These are phyloP conservation scores for Atethmia centrago DNA, from an alignment of 2,888 invertebrate genomes.

Conservation along the genomic window DNA sequence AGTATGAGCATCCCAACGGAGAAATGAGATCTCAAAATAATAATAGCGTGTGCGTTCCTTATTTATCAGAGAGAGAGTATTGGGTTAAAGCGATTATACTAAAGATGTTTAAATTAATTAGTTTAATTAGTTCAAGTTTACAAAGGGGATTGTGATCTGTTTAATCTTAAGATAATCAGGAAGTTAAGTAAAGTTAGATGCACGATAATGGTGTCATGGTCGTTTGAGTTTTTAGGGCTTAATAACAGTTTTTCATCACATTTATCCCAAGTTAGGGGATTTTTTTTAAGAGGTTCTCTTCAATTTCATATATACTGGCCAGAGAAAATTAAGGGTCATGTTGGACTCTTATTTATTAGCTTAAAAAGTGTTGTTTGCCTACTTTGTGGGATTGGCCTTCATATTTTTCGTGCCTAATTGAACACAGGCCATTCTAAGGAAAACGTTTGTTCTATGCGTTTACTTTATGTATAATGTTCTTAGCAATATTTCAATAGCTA, in stretches of 20 bases:
- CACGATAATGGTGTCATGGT: slow-evolving; percentile 1
- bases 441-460: neutral
- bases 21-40: neutral
- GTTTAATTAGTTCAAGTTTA: slow-evolving; percentile 38
- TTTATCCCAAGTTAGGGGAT: neutral
- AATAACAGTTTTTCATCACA: neutral
- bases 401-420: neutral
- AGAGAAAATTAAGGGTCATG: neutral
- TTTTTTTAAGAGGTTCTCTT: neutral
- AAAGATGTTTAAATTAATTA: slow-evolving; percentile 25
- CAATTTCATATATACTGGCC: too few species aligned
- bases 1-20: neutral
- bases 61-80: slow-evolving; percentile 14
- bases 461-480: neutral
- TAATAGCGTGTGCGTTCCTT: neutral
- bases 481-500: too few species aligned
- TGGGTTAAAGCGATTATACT: slow-evolving; percentile 23
- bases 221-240: neutral
- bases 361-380: too few species aligned
- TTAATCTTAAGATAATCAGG: slow-evolving; percentile 30
- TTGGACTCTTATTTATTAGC: neutral
- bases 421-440: neutral
- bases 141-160: slow-evolving; percentile 15
- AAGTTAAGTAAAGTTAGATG: slow-evolving; percentile 22
- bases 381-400: neutral